Evolutionary conservation across 2,888 invertebrate species (phyloP).

Genomic region (Stenurella melanura): DNA sequence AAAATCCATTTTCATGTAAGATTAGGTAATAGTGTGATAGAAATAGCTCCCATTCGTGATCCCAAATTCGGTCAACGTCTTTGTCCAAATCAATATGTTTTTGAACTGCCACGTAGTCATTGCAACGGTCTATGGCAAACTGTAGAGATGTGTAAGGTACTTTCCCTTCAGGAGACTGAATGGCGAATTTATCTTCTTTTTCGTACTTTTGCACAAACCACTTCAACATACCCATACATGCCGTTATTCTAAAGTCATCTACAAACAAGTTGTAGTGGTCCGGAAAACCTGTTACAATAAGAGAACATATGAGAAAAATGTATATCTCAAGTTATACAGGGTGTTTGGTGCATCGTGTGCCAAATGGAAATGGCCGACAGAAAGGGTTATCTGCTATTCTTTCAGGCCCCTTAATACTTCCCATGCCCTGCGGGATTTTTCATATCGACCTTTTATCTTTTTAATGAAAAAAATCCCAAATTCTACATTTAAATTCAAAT

Average conservation of each 20-base stretch:
- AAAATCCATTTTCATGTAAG: slow-evolving; percentile 78
- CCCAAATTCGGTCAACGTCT: slow-evolving; percentile 78
- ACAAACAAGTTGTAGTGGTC: slow-evolving; percentile 89
- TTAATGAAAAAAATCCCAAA: no score
- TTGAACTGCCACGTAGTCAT: slow-evolving; percentile 84
- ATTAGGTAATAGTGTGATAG: slow-evolving; percentile 81
- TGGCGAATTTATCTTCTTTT: slow-evolving; percentile 74
- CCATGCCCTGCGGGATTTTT: no score
- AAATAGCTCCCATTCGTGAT: slow-evolving; percentile 94
- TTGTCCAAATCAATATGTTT: slow-evolving; percentile 86
- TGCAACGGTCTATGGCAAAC: slow-evolving; percentile 84
- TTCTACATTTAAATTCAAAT: no score
- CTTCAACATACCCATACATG: slow-evolving; percentile 89
- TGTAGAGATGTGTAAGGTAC: slow-evolving; percentile 86
- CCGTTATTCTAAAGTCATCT: slow-evolving; percentile 92
- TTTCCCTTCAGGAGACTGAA: slow-evolving; percentile 78
- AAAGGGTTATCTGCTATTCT: no score
- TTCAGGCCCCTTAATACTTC: no score
- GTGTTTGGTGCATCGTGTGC: no score
- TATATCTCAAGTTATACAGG: no score
- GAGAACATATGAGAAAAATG: no score
- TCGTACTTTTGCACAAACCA: slow-evolving; percentile 79
- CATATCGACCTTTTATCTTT: no score
- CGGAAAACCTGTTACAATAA: slow-evolving; percentile 75
- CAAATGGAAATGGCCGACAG: no score